phyloP scores from a whole-genome alignment of 2,888 invertebrate genomes.

The Sussaba pulchella region DNA sequence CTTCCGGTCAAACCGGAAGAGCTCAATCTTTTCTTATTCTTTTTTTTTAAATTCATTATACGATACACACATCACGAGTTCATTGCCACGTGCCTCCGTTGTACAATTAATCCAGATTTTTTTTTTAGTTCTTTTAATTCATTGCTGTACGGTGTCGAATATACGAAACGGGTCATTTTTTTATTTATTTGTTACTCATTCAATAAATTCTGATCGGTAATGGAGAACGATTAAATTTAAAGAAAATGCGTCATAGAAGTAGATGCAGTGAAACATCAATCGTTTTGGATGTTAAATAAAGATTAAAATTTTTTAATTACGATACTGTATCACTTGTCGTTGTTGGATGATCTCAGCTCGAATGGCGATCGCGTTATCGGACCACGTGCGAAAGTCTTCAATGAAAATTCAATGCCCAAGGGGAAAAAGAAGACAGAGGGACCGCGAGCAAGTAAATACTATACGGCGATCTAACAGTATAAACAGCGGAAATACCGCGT shows the following conservation, averaged over 20 bases:
- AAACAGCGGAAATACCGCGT: constrained; percentile 74
- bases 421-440: constrained; percentile 70
- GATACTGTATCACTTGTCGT: too few relatives aligned
- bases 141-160: not conserved
- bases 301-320: not conserved
- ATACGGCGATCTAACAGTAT: constrained; percentile 77
- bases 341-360: constrained; percentile 11
- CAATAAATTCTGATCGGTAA: too few relatives aligned
- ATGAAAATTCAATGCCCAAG: constrained; percentile 77
- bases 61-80: not conserved
- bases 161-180: too few relatives aligned
- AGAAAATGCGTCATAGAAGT: too few relatives aligned
- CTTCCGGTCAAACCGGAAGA: constrained; percentile 62
- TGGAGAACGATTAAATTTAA: too few relatives aligned
- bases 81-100: constrained; percentile 16
- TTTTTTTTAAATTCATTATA: constrained; percentile 22
- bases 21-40: constrained; percentile 33
- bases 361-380: constrained; percentile 19
- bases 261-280: too few relatives aligned
- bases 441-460: constrained; percentile 64
- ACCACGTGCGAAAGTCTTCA: constrained; percentile 64
- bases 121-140: not conserved
- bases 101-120: not conserved
- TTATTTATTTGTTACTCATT: too few relatives aligned
- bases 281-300: too few relatives aligned